phyloP scores from a whole-genome alignment of 1,140 invertebrate species.

The Listronotus oregonensis region DNA sequence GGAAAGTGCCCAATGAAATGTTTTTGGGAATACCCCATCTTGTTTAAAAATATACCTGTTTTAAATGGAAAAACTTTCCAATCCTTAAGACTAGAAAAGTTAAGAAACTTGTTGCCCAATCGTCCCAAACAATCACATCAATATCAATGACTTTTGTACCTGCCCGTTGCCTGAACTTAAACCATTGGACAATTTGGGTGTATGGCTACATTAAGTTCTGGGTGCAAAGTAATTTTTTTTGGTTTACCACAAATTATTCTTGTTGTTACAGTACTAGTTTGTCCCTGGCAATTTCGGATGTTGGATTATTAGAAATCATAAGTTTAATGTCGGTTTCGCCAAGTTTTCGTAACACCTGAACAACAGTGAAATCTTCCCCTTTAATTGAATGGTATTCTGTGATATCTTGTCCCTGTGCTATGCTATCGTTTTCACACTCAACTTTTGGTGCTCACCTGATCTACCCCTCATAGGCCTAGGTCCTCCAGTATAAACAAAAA shows the following conservation, averaged over 20 bases:
- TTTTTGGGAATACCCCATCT: conserved; percentile 57
- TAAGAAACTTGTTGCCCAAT: conserved; percentile 74
- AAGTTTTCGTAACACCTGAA: conserved; percentile 56
- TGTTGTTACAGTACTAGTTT: conserved; percentile 54
- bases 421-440: conserved; percentile 48
- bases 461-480: conserved; percentile 66
- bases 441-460: conserved; percentile 54
- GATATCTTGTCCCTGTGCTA: conserved; percentile 53
- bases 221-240: conserved; percentile 63
- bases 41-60: conserved; percentile 52
- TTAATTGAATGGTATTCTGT: conserved; percentile 45
- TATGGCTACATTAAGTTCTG: conserved; percentile 60
- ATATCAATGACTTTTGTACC: conserved; percentile 66
- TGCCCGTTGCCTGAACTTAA: conserved; percentile 62
- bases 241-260: conserved; percentile 66
- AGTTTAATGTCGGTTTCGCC: conserved; percentile 65
- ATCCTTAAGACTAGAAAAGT: conserved; percentile 73
- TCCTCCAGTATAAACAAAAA: conserved; percentile 72
- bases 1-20: conserved; percentile 57
- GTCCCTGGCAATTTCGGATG: conserved; percentile 57
- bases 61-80: conserved; percentile 66
- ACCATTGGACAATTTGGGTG: conserved; percentile 62
- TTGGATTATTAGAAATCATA: conserved; percentile 63
- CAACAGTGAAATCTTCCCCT: conserved; percentile 55
- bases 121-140: conserved; percentile 71